Evolutionary conservation across 2,888 invertebrate genomes (phyloP).

Genomic region (Blastobasis lacticolella): DNA sequence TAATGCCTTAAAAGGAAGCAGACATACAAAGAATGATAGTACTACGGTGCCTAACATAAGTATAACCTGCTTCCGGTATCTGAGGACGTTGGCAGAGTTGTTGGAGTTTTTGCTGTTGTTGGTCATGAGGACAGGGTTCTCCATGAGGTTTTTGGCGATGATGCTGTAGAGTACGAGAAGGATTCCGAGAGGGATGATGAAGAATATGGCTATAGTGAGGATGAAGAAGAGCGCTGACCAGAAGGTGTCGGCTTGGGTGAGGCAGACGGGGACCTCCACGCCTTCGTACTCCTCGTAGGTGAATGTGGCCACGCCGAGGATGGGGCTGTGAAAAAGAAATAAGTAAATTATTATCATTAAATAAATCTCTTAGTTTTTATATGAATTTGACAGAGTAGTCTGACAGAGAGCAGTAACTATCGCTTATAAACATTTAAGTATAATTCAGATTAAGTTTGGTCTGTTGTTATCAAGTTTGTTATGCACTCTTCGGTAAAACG

Average conservation of each 20-base stretch:
- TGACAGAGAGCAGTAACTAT: too few species aligned
- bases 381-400: too few species aligned
- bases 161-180: conserved; percentile 88
- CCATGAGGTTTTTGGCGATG: conserved; percentile 89
- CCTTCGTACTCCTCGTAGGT: conserved; percentile 83
- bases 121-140: conserved; percentile 81
- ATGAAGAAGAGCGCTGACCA: conserved; percentile 89
- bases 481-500: too few species aligned
- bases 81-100: conserved; percentile 72
- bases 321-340: conserved; percentile 80
- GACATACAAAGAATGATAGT: conserved; percentile 90
- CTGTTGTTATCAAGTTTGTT: too few species aligned
- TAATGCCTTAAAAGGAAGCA: conserved; percentile 91
- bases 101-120: conserved; percentile 69
- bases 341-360: too few species aligned
- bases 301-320: conserved; percentile 86
- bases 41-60: conserved; percentile 93
- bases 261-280: conserved; percentile 82
- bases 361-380: too few species aligned
- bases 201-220: conserved; percentile 86
- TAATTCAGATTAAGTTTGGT: too few species aligned
- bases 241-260: conserved; percentile 83
- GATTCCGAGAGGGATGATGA: conserved; percentile 86
- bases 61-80: conserved; percentile 87
- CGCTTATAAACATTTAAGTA: too few species aligned